phyloP scores from a whole-genome alignment of 1,140 invertebrate genomes.

The Cylas formicarius region DNA sequence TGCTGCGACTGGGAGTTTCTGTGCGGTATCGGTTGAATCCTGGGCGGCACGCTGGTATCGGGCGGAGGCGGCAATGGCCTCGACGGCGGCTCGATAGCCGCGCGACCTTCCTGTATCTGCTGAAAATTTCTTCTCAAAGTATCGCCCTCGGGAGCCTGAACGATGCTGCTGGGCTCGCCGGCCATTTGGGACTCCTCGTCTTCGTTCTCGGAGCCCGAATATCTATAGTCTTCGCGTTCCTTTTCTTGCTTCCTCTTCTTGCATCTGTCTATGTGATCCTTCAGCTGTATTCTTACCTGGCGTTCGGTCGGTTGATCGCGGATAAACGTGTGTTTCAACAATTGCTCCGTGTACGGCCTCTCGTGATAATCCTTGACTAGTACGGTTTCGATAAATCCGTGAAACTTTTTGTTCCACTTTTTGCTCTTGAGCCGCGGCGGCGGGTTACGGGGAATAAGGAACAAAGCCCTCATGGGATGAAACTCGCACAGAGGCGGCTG shows the following conservation, averaged over 20 bases:
- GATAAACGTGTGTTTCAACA: conserved; percentile 96
- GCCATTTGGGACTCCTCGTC: conserved; percentile 78
- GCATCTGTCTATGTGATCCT: conserved; percentile 97
- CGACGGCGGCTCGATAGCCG: conserved; percentile 42
- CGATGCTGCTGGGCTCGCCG: conserved; percentile 82
- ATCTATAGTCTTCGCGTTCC: conserved; percentile 74
- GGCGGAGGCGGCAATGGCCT: conserved; percentile 44
- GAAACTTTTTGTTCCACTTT: conserved; percentile 97
- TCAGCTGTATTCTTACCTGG: conserved; percentile 95
- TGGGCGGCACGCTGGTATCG: conserved; percentile 34
- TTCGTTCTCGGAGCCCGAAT: conserved; percentile 82
- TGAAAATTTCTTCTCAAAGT: conserved; percentile 93
- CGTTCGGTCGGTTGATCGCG: conserved; percentile 95
- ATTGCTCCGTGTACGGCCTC: conserved; percentile 94
- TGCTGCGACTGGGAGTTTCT: conserved; percentile 68
- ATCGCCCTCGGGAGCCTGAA: conserved; percentile 82
- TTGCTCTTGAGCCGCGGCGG: conserved; percentile 89
- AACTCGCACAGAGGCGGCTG: conserved; percentile 98
- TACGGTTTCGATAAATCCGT: conserved; percentile 80
- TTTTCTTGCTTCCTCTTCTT: conserved; percentile 91
- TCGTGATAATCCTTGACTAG: conserved; percentile 97
- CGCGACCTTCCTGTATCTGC: conserved; percentile 87
- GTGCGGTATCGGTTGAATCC: conserved; percentile 53
- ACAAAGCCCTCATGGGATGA: conserved; percentile 91
- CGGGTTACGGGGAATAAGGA: conserved; percentile 20